Base-by-base conservation (phyloP, 2,888 invertebrate genomes). In the Oegoconia quadripuncta region DNA sequence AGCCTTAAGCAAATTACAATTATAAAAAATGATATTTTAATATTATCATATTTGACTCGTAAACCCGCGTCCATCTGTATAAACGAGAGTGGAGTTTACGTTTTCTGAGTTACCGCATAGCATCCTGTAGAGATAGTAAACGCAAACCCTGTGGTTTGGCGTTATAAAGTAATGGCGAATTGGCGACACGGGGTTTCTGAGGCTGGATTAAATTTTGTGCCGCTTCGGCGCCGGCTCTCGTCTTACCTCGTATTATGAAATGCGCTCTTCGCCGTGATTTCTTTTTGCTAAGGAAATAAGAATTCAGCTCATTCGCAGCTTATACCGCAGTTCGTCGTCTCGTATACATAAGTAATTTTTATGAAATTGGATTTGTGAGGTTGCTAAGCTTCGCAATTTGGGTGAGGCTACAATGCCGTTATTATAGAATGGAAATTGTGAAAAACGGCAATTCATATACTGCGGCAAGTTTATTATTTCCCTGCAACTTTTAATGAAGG, bases 401-500 rank as follows among this genome's bases (percentile, higher is more conserved):
- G 39, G 29, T 42, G n/a, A n/a, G n/a, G n/a, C n/a, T n/a, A n/a
- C n/a, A n/a, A n/a, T n/a, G n/a, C n/a, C n/a, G n/a, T n/a, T n/a
- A n/a, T n/a, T n/a, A n/a, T n/a, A n/a, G 17, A 17, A 17, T 5
- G 1, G 26, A 6, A 16, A 34, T 18, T 27, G 26, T 12, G 34
- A 11, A 15, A 11, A 15, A 9, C n/a, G 5, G 8, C 14, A 15
- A 15, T 34, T 25, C 12, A 12, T 11, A 27, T 3, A 13, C 27
- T 23, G 6, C 1, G 6, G 4, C 2, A 13, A 34, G 25, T 15
- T 26, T 29, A 13, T 51, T 29, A 13, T 51, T 51, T 36, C 44
- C 57, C 54, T 54, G 59, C 59, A 58, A 55, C 53, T 70, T 70
- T 67, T 60, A 68, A 66, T 65, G 58, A 66, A 60, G 46, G 49